A percentile compares a stretch with the other conserved stretches of the same genome.
Evolutionary conservation across 2,113 vertebrate genomes (phyloP).

Genomic region (Microtus oregoni): DNA sequence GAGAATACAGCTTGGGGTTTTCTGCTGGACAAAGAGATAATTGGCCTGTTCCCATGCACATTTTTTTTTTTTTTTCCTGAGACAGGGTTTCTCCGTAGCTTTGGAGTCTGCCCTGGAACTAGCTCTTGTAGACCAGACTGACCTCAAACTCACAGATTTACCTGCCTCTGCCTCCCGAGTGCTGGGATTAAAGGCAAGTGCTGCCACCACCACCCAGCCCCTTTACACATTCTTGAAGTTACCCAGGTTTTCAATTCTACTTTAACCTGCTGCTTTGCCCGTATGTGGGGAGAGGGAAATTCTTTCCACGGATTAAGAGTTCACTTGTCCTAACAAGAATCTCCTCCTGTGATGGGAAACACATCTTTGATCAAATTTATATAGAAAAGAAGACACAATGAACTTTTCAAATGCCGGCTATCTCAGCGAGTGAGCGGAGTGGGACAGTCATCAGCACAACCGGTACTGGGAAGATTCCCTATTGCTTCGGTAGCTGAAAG

Average conservation of each 20-base stretch:
- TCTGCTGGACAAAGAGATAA: conserved; percentile 63
- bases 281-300: not conserved
- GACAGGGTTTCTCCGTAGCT: too few species aligned
- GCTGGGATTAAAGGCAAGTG: too few species aligned
- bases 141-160: too few species aligned
- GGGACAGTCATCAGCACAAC: not conserved
- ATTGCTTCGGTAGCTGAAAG: conserved; percentile 46
- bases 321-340: conserved; percentile 75
- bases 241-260: conserved; percentile 66
- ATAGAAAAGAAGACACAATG: conserved; percentile 46
- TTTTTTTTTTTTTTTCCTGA: too few species aligned
- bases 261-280: not conserved
- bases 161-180: too few species aligned
- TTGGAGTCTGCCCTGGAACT: too few species aligned
- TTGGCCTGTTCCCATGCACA: not conserved
- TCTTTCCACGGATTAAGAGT: conserved; percentile 58
- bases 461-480: not conserved
- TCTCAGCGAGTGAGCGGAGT: conserved; percentile 36
- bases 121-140: too few species aligned
- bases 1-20: conserved; percentile 64
- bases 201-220: too few species aligned
- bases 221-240: conserved; percentile 63
- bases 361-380: conserved; percentile 72
- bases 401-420: conserved; percentile 58
- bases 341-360: conserved; percentile 47